phyloP scores from a whole-genome alignment of 2,888 invertebrate species.

The Trileptium ribeirensis region DNA sequence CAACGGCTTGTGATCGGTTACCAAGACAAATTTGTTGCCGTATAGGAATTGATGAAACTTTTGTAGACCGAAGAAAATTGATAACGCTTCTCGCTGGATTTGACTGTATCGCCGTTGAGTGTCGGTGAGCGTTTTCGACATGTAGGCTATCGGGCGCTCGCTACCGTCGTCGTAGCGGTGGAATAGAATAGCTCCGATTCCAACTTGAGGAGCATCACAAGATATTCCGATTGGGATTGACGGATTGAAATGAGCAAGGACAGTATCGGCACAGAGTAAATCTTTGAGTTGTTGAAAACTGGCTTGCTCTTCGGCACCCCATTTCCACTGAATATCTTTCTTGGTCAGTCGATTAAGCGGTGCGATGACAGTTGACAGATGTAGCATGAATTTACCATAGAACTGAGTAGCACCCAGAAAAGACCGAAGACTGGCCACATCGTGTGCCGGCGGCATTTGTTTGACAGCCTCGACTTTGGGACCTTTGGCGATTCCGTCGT shows the following conservation, averaged over 20 bases:
- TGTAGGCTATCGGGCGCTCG: conserved; percentile 3
- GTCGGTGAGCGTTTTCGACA: background rate
- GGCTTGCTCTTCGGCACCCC: background rate
- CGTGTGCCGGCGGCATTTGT: conserved; percentile 19
- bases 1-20: conserved; percentile 17
- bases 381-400: conserved; percentile 21
- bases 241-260: background rate
- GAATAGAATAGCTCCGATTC: background rate
- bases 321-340: background rate
- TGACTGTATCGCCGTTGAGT: background rate
- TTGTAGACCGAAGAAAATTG: background rate
- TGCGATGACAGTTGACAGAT: background rate
- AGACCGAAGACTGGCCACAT: conserved; percentile 16
- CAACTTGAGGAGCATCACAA: conserved; percentile 2
- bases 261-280: background rate
- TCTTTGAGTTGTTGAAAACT: background rate
- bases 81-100: background rate
- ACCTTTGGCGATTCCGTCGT: conserved; percentile 19
- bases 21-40: background rate
- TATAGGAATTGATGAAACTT: conserved; percentile 5
- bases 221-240: background rate
- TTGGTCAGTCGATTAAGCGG: background rate
- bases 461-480: conserved; percentile 19
- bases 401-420: conserved; percentile 21
- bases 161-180: background rate